Evolutionary conservation across 2,113 vertebrate genomes (phyloP).

Genomic region (Petrocephalus zakoni): DNA sequence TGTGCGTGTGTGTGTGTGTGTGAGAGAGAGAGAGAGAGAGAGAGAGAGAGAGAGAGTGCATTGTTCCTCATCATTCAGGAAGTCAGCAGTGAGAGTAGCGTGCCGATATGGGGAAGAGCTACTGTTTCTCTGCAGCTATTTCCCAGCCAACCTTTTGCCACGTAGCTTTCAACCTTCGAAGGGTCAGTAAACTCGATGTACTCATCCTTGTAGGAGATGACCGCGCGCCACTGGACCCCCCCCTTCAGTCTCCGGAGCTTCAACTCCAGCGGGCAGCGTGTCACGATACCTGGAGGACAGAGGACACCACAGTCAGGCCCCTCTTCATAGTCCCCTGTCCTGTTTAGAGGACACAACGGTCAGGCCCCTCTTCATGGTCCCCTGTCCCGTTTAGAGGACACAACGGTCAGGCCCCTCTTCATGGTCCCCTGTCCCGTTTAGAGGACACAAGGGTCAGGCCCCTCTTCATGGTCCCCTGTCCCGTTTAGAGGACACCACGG

Average conservation of each 20-base stretch:
- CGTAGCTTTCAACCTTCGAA: slow-evolving; percentile 25
- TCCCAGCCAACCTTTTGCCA: slow-evolving; percentile 25
- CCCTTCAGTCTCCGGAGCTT: slow-evolving; percentile 32
- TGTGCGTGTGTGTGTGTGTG: too few species aligned
- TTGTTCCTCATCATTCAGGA: neutral
- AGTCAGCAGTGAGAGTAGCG: neutral
- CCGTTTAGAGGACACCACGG: neutral
- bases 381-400: neutral
- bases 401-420: too few species aligned
- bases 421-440: neutral
- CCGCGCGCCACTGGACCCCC: slow-evolving; percentile 23
- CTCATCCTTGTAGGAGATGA: slow-evolving; percentile 33
- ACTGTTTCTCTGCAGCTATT: too few species aligned
- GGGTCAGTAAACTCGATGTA: slow-evolving; percentile 31
- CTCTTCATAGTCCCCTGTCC: too few species aligned
- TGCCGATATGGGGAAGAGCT: too few species aligned
- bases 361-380: too few species aligned
- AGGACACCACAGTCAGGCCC: neutral
- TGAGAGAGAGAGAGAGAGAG: too few species aligned
- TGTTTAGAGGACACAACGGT: neutral
- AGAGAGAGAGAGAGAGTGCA: too few species aligned
- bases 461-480: too few species aligned
- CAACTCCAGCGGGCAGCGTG: slow-evolving; percentile 40
- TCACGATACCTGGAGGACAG: slow-evolving; percentile 38
- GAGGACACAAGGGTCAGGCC: neutral